Base-by-base conservation (phyloP, 1,140 invertebrate species). In the Gyrodactylus bullatarudis region DNA sequence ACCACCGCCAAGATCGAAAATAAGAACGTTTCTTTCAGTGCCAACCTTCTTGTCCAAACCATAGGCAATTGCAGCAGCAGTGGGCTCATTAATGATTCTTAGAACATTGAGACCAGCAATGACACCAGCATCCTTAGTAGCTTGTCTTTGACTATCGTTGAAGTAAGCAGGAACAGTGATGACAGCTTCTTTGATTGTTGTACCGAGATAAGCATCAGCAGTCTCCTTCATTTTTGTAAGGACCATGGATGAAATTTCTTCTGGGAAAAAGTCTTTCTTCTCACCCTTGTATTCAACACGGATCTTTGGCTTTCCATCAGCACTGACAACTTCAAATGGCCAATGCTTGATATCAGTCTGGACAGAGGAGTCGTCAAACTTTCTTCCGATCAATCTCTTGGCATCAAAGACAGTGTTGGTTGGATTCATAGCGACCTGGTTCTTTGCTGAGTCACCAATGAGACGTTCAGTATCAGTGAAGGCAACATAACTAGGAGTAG, bases 361-460 rank as follows among this genome's bases (percentile, higher is more conserved):
- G 27, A 95, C 88, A 24, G 86, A 86, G 0, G 72, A 76, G 81
- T 95, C 92, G 75, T 93, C 89, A 78, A 89, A 95, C 76, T 89
- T 87, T 78, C 91, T 86, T 73, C 91, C 90, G 80, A 94, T 94
- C 76, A 95, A 83, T 80, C 90, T 86, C 82, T 84, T 84, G n/a
- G 83, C 84, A 75, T 84, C n/a, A n/a, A n/a, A n/a, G 23, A 83
- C 77, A 0, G 88, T 89, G 78, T 90, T 90, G 75, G 83, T 82
- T 20, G 88, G 88, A 79, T 91, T 90, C 85, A 88, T 87, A 8
- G 87, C 86, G 19, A 86, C 86, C 77, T 87, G 84, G 80, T 94
- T 94, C 81, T 95, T 95, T 77, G 91, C 91, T 75, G 91, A 90
- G 85, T 95, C 91, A 74, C 91, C 91, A 80, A 95, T 92, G 76